Percentiles rank a stretch among this genome's conserved stretches.
phyloP scores from a whole-genome alignment of 2,888 invertebrate genomes.

The Psylliodes chrysocephalus region DNA sequence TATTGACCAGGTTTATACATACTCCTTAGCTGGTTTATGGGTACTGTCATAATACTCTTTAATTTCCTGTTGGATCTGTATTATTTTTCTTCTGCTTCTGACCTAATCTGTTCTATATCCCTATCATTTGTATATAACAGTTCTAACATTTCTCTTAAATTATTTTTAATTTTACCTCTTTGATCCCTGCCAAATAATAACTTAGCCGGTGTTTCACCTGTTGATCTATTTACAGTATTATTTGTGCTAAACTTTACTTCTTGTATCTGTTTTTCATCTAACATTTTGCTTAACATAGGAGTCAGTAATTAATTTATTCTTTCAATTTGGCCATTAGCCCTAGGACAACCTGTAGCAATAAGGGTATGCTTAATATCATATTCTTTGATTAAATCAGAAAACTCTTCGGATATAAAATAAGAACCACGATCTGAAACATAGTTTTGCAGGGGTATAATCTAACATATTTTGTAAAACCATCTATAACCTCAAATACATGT shows the following conservation, averaged over 20 bases:
- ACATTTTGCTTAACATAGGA: conserved; percentile 34
- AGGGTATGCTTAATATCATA: conserved; percentile 32
- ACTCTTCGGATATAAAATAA: conserved; percentile 35
- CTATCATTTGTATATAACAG: background rate
- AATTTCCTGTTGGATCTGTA: background rate
- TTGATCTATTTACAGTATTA: conserved; percentile 49
- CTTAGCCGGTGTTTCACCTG: conserved; percentile 47
- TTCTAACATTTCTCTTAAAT: conserved; percentile 12
- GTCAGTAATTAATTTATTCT: conserved; percentile 36
- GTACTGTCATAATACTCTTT: conserved; percentile 42
- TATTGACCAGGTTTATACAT: conserved; percentile 46
- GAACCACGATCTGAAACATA: conserved; percentile 41
- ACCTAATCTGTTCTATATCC: conserved; percentile 6
- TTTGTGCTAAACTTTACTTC: conserved; percentile 43
- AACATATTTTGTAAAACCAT: too few species aligned
- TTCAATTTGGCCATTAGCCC: conserved; percentile 45
- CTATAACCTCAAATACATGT: conserved; percentile 24
- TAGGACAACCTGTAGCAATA: conserved; percentile 40
- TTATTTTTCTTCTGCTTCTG: conserved; percentile 8
- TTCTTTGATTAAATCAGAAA: conserved; percentile 33
- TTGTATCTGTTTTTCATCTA: conserved; percentile 25
- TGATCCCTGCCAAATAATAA: conserved; percentile 48
- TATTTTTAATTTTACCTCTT: conserved; percentile 16
- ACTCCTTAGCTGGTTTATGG: conserved; percentile 38
- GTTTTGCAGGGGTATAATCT: conserved; percentile 21